A percentile compares a stretch with the other conserved stretches of the same genome.
Conservation (phyloP, 2,113 vertebrate species). For the Takifugu flavidus region DNA sequence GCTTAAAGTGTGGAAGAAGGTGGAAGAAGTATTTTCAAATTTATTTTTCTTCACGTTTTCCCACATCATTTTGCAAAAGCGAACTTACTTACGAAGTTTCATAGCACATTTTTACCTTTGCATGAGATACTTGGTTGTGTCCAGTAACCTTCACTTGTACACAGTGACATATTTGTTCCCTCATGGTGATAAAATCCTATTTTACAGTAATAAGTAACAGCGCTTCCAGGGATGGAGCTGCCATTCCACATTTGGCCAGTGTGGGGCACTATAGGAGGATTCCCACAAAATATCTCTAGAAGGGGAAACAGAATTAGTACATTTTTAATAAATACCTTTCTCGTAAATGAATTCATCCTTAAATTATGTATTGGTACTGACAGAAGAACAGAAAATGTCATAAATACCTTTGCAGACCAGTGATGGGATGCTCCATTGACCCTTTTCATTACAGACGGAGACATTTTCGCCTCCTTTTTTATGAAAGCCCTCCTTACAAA, state of each 20-base stretch:
- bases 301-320: slow-evolving; percentile 19
- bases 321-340: neutral
- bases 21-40: too few species aligned
- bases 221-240: slow-evolving; percentile 67
- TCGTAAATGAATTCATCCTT: neutral
- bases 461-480: slow-evolving; percentile 40
- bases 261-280: slow-evolving; percentile 68
- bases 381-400: neutral
- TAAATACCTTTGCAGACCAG: slow-evolving; percentile 64
- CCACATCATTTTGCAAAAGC: too few species aligned
- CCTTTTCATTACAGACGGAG: slow-evolving; percentile 50
- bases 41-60: too few species aligned
- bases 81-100: too few species aligned
- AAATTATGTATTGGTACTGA: neutral
- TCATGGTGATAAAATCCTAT: slow-evolving; percentile 56
- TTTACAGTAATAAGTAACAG: slow-evolving; percentile 69
- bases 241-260: slow-evolving; percentile 74
- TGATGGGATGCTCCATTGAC: slow-evolving; percentile 53
- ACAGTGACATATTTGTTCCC: slow-evolving; percentile 62
- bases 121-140: slow-evolving; percentile 67
- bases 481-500: slow-evolving; percentile 62
- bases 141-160: slow-evolving; percentile 73
- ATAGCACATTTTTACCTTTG: slow-evolving; percentile 64
- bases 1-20: too few species aligned
- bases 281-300: slow-evolving; percentile 77